Conservation (phyloP, 2,888 invertebrate species). For the Drosophila neoperkinsi region DNA sequence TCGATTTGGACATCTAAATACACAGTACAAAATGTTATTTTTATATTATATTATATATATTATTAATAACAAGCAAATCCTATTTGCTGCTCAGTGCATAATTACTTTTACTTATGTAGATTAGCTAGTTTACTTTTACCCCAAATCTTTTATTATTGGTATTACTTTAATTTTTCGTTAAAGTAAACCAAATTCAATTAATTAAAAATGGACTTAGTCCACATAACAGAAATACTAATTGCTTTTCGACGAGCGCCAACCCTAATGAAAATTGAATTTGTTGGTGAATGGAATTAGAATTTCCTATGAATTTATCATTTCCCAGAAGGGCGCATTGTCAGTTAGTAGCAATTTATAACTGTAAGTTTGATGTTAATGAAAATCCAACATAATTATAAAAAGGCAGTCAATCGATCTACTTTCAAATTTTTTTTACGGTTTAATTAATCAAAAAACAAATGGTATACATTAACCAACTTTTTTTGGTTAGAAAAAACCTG, state of each 20-base stretch:
- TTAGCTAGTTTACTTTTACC: neutral
- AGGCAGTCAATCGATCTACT: neutral
- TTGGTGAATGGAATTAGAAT: neutral
- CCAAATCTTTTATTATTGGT: neutral
- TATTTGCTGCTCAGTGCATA: neutral
- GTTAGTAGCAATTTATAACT: neutral
- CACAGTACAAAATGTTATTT: neutral
- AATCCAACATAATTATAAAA: neutral
- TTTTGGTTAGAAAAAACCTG: neutral
- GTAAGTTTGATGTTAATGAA: neutral
- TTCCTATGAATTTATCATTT: neutral
- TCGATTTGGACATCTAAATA: constrained; percentile 46
- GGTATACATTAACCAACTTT: neutral
- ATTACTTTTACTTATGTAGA: neutral
- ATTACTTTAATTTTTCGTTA: neutral
- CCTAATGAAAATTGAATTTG: neutral
- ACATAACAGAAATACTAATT: neutral
- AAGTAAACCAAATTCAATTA: neutral
- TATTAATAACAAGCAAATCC: neutral
- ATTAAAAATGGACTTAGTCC: neutral
- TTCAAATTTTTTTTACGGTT: neutral
- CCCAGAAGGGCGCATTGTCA: neutral
- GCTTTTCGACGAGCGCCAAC: too few species aligned
- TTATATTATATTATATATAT: neutral
- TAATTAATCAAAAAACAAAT: neutral